Evolutionary conservation across 2,797 vertebrate species (phyloP).

Genomic region (Coilia nasus): DNA sequence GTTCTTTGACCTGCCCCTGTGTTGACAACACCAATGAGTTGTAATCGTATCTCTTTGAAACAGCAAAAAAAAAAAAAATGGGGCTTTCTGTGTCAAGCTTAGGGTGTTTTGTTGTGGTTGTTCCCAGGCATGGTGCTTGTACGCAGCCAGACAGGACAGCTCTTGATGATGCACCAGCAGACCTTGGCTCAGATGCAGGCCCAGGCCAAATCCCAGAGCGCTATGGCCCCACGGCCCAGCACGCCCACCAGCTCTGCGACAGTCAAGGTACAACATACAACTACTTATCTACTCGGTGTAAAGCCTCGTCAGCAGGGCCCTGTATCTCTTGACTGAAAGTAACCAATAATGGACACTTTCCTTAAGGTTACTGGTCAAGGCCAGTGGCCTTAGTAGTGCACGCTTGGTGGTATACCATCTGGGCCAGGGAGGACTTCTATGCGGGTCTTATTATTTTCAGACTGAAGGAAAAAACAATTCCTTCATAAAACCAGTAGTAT

Average conservation of each 20-base stretch:
- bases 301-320: not conserved
- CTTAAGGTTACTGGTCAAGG: too few species aligned
- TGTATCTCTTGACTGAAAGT: not conserved
- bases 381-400: too few species aligned
- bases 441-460: too few species aligned
- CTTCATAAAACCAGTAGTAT: too few species aligned
- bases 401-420: too few species aligned
- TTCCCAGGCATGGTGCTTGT: constrained; percentile 84
- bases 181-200: constrained; percentile 92
- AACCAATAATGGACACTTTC: not conserved
- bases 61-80: too few species aligned
- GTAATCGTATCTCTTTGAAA: not conserved
- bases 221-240: constrained; percentile 82
- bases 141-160: constrained; percentile 89
- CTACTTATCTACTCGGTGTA: not conserved
- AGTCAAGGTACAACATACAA: constrained; percentile 66
- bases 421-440: too few species aligned
- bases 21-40: not conserved
- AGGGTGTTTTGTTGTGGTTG: too few species aligned
- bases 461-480: too few species aligned
- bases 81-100: too few species aligned
- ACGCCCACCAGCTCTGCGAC: constrained; percentile 84
- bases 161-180: constrained; percentile 93
- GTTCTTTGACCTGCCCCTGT: not conserved
- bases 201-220: constrained; percentile 83